Conservation (phyloP, 2,113 vertebrate genomes). For the Oxygymnocypris stewartii region DNA sequence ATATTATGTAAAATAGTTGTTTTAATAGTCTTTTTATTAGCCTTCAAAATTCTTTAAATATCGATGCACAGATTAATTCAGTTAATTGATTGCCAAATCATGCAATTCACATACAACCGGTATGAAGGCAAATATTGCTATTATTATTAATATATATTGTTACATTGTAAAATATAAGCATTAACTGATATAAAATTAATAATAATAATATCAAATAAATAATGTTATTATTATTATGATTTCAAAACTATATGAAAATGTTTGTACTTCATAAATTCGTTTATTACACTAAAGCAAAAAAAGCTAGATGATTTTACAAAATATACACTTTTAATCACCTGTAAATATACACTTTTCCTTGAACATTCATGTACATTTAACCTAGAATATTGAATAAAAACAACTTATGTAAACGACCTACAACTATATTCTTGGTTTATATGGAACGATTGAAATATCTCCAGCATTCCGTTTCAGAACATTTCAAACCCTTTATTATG, state of each 20-base stretch:
- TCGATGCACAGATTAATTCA: neutral
- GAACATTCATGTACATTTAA: neutral
- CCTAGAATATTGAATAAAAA: neutral
- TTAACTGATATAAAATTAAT: neutral
- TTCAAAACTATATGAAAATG: neutral
- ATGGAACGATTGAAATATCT: neutral
- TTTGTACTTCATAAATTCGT: neutral
- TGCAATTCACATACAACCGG: neutral
- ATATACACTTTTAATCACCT: neutral
- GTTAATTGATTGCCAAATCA: neutral
- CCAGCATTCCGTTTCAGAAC: too few species aligned
- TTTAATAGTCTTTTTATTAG: neutral
- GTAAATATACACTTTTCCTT: neutral
- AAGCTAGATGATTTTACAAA: neutral
- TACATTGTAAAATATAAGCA: neutral
- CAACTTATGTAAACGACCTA: neutral
- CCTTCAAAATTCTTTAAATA: neutral
- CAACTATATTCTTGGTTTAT: neutral
- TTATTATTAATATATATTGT: neutral
- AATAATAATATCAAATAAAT: neutral
- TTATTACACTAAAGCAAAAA: neutral
- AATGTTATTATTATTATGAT: too few species aligned
- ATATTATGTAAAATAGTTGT: too few species aligned
- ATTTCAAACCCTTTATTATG: neutral
- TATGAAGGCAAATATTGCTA: neutral